Base-by-base conservation (phyloP, 2,888 invertebrate species). In the Brachypalpus laphriformis region DNA sequence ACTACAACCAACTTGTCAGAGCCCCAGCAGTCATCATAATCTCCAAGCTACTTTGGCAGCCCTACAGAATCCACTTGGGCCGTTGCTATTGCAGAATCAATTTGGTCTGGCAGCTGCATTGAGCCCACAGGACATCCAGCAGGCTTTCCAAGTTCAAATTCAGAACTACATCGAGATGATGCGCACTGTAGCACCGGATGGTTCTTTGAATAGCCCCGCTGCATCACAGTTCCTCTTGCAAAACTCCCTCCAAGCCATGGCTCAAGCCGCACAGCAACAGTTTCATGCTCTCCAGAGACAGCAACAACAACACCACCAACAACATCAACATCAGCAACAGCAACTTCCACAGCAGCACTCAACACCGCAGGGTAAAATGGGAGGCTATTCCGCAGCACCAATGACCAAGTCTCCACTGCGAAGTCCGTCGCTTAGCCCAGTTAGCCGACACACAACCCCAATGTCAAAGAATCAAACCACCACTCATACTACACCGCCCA, bases 201-300 rank as follows among this genome's bases (percentile, higher is more conserved):
- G 88, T 1, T 88, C 88, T 28, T 89, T 90, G 59, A 90, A 89
- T 25, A 78, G 34, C 87, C 89, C 91, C 7, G 86, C 91, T 31
- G 89, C 90, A 88, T 94, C 95, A 20, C 96, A 96, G 90, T 95
- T 96, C 90, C 94, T 96, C 91, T 92, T 96, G 70, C 96, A 96
- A 90, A 96, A 96, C 91, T 96, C 90, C 3, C 87, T 91, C 91
- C 97, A 97, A 90, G 96, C 96, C 4, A 95, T 97, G 89, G 96
- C 96, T 95, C 85, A 85, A 22, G 82, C 77, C 0, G 85, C 85
- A 4, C 81, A 85, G 25, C 85, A 85, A 88, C 96, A 97, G 90
- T 93, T 96, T 78, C 96, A 97, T 89, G 96, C 96, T 87, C 93
- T 97, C 76, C 96, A 97, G 88, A 95, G 95, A 87, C 93, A 94